These are phyloP conservation scores for Theristus sp. DNA, from an alignment of 2,888 invertebrate genomes.

Conservation along the genomic window DNA sequence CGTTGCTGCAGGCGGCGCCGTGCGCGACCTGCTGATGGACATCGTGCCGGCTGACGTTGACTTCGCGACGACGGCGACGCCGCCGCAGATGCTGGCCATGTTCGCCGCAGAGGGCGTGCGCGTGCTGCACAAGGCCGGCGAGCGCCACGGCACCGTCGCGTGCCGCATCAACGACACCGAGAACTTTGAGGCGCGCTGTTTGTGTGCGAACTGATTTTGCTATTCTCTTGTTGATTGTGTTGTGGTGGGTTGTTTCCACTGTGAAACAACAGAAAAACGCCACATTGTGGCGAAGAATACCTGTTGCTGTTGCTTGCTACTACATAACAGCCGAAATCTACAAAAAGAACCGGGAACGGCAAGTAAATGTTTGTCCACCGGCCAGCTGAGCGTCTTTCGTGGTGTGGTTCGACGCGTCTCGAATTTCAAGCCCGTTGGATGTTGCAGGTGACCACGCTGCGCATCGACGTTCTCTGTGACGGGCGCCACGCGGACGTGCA, in stretches of 20 bases:
- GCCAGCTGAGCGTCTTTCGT: no score
- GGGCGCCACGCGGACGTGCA: conserved; percentile 86
- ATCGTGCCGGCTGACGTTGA: conserved; percentile 68
- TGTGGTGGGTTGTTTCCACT: background rate
- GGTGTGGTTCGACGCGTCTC: no score
- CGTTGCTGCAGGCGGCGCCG: conserved; percentile 71
- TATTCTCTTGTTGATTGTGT: no score
- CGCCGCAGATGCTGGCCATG: conserved; percentile 82
- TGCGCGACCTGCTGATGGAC: conserved; percentile 44
- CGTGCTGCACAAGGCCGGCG: conserved; percentile 71
- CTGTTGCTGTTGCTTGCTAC: no score
- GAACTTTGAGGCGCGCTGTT: conserved; percentile 50
- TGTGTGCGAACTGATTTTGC: background rate
- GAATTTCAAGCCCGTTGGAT: no score
- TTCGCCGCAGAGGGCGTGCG: conserved; percentile 58
- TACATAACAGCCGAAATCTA: no score
- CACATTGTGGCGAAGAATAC: background rate
- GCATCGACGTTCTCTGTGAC: conserved; percentile 75
- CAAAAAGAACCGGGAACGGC: background rate
- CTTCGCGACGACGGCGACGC: conserved; percentile 92
- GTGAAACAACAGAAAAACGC: background rate
- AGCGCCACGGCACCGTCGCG: conserved; percentile 87
- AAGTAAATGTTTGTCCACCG: background rate
- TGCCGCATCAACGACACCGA: conserved; percentile 78
- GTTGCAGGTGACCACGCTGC: conserved; percentile 55